These are phyloP conservation scores for Jacana jacana DNA, from an alignment of 2,113 vertebrate genomes.

Conservation along the genomic window DNA sequence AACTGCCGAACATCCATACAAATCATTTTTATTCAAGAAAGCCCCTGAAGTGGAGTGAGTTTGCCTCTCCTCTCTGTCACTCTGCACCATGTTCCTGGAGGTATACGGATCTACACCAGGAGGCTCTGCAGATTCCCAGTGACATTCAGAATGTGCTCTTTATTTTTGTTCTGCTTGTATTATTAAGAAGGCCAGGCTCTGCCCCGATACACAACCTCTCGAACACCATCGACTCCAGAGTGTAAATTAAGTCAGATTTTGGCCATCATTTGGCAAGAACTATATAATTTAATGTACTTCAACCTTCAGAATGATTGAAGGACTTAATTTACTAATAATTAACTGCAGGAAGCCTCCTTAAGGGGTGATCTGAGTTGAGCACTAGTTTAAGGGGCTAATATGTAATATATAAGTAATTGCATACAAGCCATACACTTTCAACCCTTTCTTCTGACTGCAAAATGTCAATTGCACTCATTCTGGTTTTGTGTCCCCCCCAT, in stretches of 20 bases:
- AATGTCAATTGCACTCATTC: slow-evolving; percentile 67
- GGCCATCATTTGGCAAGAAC: slow-evolving; percentile 10
- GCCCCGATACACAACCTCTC: slow-evolving; percentile 6
- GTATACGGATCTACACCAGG: background rate
- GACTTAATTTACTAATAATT: slow-evolving; percentile 45
- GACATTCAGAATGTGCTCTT: slow-evolving; percentile 4
- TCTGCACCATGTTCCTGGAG: background rate
- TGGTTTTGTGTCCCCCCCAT: slow-evolving; percentile 5
- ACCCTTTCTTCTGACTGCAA: slow-evolving; percentile 71
- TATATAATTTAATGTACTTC: slow-evolving; percentile 44
- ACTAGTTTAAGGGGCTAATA: slow-evolving; percentile 58
- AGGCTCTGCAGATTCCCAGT: background rate
- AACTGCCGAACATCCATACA: slow-evolving; percentile 18
- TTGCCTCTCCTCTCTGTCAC: background rate
- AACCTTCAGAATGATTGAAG: slow-evolving; percentile 30
- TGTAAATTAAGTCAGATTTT: slow-evolving; percentile 29
- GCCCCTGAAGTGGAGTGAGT: background rate
- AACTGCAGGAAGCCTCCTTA: slow-evolving; percentile 8
- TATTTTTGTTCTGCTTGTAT: background rate
- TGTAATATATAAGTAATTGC: slow-evolving; percentile 19
- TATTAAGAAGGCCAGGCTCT: slow-evolving; percentile 12
- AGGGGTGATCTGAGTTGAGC: background rate
- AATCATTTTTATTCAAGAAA: slow-evolving; percentile 14
- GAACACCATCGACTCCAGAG: background rate
- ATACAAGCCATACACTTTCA: slow-evolving; percentile 64